Base-by-base conservation (phyloP, 2,797 vertebrate genomes). In the Pseudomugil gertrudae region DNA sequence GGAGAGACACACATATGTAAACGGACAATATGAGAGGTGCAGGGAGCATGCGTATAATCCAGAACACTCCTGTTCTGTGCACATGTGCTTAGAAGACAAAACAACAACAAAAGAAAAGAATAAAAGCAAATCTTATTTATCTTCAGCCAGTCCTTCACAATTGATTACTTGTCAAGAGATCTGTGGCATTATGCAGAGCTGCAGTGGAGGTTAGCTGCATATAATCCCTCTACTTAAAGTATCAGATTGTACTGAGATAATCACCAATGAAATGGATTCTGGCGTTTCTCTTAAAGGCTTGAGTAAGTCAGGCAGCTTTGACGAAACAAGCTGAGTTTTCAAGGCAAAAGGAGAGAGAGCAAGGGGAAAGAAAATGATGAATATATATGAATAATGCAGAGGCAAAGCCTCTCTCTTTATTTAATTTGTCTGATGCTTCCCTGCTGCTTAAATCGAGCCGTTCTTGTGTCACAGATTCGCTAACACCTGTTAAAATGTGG, bases 161-260 rank as follows among this genome's bases (percentile, higher is more conserved):
- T 89, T 88, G 90, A 92, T 90, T 84, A 85, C 67, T 69, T 89
- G 90, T 91, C 91, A 89, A 63, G 80, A 83, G 76, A 83, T 75
- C 81, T 66, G 70, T 65, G 72, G 84, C 79, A 71, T 85, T 81
- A 83, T 56, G 43, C 65, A 54, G 53, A 67, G 38, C 74, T 2
- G 33, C 66, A 77, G 63, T 60, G 64, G 77, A 73, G 79, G 75
- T 71, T 27, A 66, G 72, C 74, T 69, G 67, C 66, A 36, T 79
- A 73, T 88, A 87, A 90, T 90, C 79, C 86, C 7, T 19, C 85
- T 88, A 81, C 87, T 91, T 91, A 86, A 85, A 76, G 83, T 93
- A 88, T 91, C 89, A 87, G 89, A 86, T 93, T 87, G 72, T 87
- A 86, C 85, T 57, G 76, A 91, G 86, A 91, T 87, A 89, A 89